Evolutionary conservation across 2,888 invertebrate genomes (phyloP).

Genomic region (Globia sparganii): DNA sequence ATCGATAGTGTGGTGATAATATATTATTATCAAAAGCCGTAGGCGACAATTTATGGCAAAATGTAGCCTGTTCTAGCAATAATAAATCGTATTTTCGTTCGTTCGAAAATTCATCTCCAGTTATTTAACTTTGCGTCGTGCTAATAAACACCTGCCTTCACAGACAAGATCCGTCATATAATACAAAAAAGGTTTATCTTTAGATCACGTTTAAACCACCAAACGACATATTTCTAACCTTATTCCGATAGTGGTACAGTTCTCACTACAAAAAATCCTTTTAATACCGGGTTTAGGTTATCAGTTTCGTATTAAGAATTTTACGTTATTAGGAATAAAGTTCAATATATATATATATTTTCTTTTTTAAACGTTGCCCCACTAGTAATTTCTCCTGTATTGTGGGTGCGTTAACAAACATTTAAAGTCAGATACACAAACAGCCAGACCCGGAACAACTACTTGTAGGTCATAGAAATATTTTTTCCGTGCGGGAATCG

Average conservation of each 20-base stretch:
- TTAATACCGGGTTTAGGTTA: background rate
- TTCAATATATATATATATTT: too few relatives aligned
- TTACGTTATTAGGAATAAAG: background rate
- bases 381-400: too few relatives aligned
- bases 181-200: background rate
- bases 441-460: too few relatives aligned
- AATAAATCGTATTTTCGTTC: background rate
- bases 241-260: background rate
- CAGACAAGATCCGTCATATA: constrained; percentile 9
- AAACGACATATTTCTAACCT: constrained; percentile 6
- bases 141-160: constrained; percentile 12
- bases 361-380: too few relatives aligned
- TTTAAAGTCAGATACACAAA: too few relatives aligned
- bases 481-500: too few relatives aligned
- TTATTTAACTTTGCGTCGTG: background rate
- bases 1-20: background rate
- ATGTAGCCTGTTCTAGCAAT: constrained; percentile 1
- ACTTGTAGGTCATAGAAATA: too few relatives aligned
- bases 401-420: too few relatives aligned
- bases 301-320: background rate
- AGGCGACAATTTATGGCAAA: background rate
- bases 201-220: background rate
- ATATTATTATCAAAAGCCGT: background rate
- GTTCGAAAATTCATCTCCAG: background rate
- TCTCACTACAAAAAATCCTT: background rate